Evolutionary conservation across 1,140 invertebrate genomes (phyloP), one percentile per base, ranked within the genome.

Genomic region (Pinna nobilis): DNA sequence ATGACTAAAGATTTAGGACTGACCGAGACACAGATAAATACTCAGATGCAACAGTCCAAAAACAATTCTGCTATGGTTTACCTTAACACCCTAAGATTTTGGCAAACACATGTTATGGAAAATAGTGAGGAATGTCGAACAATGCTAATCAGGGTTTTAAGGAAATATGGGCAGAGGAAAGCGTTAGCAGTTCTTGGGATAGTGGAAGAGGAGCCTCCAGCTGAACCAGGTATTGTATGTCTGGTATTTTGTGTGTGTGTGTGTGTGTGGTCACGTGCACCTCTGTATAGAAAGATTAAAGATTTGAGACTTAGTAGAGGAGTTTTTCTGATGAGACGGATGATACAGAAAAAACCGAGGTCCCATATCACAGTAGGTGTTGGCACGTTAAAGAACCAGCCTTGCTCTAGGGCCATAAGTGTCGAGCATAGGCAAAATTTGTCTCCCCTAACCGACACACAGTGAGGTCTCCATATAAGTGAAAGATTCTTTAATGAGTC

Each of bases 31-130:
- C 6, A 3, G 9, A 41, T 63, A 23, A 20, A 20, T n/a, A 13
- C 15, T 0, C 9, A 11, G 7, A 9, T 39, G 1, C 39, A 44
- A 20, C 25, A 63, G 33, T 15, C 33, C 30, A 13, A 39, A 9
- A 7, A 30, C n/a, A 28, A 20, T 20, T 1, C 28, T 23, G 39
- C 39, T 20, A 18, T 41, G 37, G 44, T 15, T n/a, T 18, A 41
- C 18, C 30, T 13, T 20, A 30, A 63, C 4, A 44, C 37, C 25
- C 15, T 63, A 11, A n/a, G 30, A 23, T 23, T 41, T 23, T 63
- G 59, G 59, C 59, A 44, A 18, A 44, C 13, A 25, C 6, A 63
- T 4, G n/a, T 63, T 0, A 63, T 63, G 59, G 23, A 63, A 23
- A 63, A 63, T 44, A 35, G 39, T 18, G 59, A 63, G 59, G 39